Evolutionary conservation across 2,797 vertebrate species (phyloP).

Genomic region (Phrynocephalus guinanensis): DNA sequence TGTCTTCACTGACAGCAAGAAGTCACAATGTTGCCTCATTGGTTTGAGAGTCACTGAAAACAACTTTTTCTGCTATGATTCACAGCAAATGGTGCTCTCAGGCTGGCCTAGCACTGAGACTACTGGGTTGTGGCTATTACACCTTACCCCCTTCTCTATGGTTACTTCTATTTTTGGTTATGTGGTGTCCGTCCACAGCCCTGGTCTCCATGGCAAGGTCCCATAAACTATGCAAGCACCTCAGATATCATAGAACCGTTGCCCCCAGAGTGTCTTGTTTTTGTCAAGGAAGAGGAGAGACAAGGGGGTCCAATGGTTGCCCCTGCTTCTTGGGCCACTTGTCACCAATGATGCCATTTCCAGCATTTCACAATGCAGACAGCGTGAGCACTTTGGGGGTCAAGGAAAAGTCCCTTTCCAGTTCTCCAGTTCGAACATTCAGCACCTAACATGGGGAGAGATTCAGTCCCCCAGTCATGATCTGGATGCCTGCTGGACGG

Average conservation of each 20-base stretch:
- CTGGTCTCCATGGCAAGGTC: no score
- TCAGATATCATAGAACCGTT: no score
- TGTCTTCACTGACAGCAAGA: no score
- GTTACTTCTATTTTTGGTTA: neutral
- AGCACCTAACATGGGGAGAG: neutral
- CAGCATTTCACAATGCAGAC: neutral
- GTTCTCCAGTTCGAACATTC: neutral
- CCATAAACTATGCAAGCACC: no score
- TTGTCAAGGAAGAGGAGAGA: neutral
- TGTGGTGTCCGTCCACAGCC: neutral
- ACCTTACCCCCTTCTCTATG: no score
- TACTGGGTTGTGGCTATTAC: neutral
- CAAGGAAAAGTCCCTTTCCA: neutral
- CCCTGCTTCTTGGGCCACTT: no score
- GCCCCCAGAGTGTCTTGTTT: neutral
- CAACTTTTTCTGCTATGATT: no score
- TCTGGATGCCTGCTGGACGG: neutral
- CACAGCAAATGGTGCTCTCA: neutral
- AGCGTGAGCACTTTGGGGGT: neutral
- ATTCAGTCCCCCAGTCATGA: neutral
- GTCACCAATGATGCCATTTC: neutral
- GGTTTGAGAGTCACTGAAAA: neutral
- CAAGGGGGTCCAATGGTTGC: no score
- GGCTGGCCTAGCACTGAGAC: neutral
- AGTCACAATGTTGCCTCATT: neutral